Conservation (phyloP, 2,888 invertebrate species). For the Drosophila parthenogenetica region DNA sequence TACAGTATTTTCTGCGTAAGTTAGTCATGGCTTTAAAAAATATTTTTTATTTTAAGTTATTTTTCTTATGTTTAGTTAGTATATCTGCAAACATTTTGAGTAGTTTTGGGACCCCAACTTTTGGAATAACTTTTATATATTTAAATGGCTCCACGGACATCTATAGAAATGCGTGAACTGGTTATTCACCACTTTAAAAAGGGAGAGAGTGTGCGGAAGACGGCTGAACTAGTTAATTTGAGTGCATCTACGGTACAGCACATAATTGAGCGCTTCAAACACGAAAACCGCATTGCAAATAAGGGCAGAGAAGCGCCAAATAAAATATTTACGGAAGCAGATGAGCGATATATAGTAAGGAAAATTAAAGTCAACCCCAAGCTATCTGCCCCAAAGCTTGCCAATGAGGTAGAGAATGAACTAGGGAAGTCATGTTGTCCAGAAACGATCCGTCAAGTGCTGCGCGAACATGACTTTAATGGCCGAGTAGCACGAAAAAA, state of each 20-base stretch:
- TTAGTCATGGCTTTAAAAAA: no score
- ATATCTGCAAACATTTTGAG: no score
- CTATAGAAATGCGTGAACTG: no score
- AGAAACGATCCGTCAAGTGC: slow-evolving; percentile 12
- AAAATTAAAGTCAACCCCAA: slow-evolving; percentile 9
- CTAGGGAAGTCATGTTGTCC: background rate
- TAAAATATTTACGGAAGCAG: slow-evolving; percentile 10
- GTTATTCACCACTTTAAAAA: no score
- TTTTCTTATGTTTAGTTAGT: no score
- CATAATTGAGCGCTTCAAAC: slow-evolving; percentile 3
- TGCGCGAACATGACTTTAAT: slow-evolving; percentile 7
- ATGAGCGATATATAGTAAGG: slow-evolving; percentile 13
- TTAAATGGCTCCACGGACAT: no score
- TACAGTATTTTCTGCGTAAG: no score
- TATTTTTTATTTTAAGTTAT: no score
- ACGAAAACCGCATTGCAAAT: slow-evolving; percentile 5
- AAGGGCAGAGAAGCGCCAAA: slow-evolving; percentile 12
- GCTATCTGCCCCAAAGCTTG: slow-evolving; percentile 21
- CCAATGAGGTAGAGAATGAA: background rate
- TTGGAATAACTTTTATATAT: no score
- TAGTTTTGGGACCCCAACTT: no score
- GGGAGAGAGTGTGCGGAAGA: background rate
- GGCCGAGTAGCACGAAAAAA: slow-evolving; percentile 22
- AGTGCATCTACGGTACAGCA: background rate
- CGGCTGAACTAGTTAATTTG: background rate